A percentile compares a stretch with the other conserved stretches of the same genome.
Conservation (phyloP, 2,797 vertebrate genomes). For the Anolis apletophallus region DNA sequence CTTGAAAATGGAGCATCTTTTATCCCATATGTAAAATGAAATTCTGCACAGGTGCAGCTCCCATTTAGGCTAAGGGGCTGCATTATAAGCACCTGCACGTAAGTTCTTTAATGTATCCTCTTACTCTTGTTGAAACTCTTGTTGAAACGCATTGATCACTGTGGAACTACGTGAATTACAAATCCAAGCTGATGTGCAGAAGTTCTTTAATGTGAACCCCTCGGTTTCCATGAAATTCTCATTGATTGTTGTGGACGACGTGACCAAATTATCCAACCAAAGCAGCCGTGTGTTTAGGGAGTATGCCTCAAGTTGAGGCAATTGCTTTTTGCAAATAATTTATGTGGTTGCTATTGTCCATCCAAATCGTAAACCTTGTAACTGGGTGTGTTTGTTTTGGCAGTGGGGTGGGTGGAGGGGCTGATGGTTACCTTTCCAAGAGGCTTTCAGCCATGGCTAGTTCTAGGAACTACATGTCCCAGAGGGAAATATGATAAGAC, state of each 20-base stretch:
- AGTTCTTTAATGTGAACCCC: neutral
- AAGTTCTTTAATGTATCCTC: slow-evolving; percentile 1
- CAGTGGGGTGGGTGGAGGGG: neutral
- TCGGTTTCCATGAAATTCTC: neutral
- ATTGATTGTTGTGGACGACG: slow-evolving; percentile 12
- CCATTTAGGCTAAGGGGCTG: neutral
- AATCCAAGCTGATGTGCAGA: slow-evolving; percentile 5
- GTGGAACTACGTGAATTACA: slow-evolving; percentile 6
- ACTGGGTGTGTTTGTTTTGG: neutral
- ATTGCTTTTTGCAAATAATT: neutral
- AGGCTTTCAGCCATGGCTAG: neutral
- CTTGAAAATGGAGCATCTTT: neutral
- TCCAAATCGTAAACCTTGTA: neutral
- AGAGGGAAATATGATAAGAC: neutral
- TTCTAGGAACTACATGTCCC: neutral
- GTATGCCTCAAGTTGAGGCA: neutral
- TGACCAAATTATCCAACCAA: neutral
- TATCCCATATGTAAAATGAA: neutral
- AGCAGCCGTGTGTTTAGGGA: neutral
- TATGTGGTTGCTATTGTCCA: neutral
- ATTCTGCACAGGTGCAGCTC: neutral
- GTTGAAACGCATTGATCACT: slow-evolving; percentile 15
- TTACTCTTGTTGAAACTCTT: slow-evolving; percentile 17
- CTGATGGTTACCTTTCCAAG: neutral
- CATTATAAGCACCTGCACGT: neutral